Evolutionary conservation across 2,888 invertebrate species (phyloP).

Genomic region (Molanna angustata): DNA sequence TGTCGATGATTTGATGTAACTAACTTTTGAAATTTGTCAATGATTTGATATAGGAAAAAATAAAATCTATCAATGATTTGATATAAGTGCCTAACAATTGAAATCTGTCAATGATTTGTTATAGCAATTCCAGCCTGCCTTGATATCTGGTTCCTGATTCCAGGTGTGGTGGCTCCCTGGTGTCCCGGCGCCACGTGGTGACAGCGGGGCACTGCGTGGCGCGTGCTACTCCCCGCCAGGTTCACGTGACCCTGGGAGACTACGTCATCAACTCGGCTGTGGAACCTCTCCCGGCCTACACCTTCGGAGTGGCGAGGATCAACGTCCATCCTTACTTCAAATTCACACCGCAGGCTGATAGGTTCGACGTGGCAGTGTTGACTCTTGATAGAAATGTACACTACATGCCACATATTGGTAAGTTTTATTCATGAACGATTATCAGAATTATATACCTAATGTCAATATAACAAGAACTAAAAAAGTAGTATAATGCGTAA

Average conservation of each 20-base stretch:
- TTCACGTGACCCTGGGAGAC: conserved; percentile 88
- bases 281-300: conserved; percentile 87
- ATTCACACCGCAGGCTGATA: conserved; percentile 89
- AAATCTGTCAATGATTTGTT: too few species aligned
- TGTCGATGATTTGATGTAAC: too few species aligned
- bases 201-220: conserved; percentile 95
- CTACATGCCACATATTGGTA: conserved; percentile 82
- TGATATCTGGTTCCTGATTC: conserved; percentile 31
- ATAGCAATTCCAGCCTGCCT: neutral
- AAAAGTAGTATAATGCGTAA: too few species aligned
- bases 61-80: too few species aligned
- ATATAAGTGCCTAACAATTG: too few species aligned
- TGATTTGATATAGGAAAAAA: neutral
- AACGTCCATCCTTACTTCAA: conserved; percentile 89
- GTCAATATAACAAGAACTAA: too few species aligned
- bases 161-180: conserved; percentile 89
- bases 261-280: conserved; percentile 93
- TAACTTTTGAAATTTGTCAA: too few species aligned
- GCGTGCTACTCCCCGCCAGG: conserved; percentile 84
- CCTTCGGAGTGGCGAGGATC: conserved; percentile 87
- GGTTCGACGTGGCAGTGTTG: conserved; percentile 89
- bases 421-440: conserved; percentile 31
- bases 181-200: conserved; percentile 87
- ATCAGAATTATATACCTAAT: too few species aligned
- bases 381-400: conserved; percentile 86